A percentile compares a stretch with the other conserved stretches of the same genome.
These are phyloP conservation scores for Corella eumyota DNA, from an alignment of 23 tunicate genomes.

Conservation along the genomic window DNA sequence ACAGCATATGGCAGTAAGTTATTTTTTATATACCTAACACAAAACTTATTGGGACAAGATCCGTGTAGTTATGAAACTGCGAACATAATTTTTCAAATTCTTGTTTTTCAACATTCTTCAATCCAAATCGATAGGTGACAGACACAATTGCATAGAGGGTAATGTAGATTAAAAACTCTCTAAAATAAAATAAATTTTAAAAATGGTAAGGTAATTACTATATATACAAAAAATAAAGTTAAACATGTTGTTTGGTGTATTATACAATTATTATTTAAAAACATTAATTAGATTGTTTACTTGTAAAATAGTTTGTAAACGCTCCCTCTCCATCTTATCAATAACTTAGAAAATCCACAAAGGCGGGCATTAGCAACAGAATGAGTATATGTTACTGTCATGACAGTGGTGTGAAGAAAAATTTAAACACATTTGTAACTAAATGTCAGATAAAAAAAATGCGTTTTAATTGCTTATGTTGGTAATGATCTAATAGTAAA, in stretches of 20 bases:
- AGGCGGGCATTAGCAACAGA: constrained; percentile 83
- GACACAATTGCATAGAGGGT: constrained; percentile 32
- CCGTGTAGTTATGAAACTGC: constrained; percentile 32
- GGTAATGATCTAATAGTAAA: background rate
- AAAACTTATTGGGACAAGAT: constrained; percentile 21
- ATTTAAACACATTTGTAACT: too few species aligned
- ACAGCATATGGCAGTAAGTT: too few species aligned
- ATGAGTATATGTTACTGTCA: constrained; percentile 93
- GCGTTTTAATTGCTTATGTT: background rate
- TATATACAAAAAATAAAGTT: background rate
- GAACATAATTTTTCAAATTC: constrained; percentile 31
- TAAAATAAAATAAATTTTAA: background rate
- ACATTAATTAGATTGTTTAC: constrained; percentile 26
- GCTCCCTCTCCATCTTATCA: constrained; percentile 83
- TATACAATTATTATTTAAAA: background rate
- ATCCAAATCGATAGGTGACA: constrained; percentile 21
- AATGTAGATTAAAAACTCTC: constrained; percentile 68
- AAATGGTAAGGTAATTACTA: background rate
- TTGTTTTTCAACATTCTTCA: constrained; percentile 2
- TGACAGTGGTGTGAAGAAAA: too few species aligned
- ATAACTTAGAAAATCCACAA: constrained; percentile 71
- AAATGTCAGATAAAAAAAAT: too few species aligned
- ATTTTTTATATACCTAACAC: constrained; percentile 31
- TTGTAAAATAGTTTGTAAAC: constrained; percentile 85
- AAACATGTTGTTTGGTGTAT: too few species aligned